Evolutionary conservation across 2,888 invertebrate genomes (phyloP).

Genomic region (Scaptodrosophila latifasciaeformis): DNA sequence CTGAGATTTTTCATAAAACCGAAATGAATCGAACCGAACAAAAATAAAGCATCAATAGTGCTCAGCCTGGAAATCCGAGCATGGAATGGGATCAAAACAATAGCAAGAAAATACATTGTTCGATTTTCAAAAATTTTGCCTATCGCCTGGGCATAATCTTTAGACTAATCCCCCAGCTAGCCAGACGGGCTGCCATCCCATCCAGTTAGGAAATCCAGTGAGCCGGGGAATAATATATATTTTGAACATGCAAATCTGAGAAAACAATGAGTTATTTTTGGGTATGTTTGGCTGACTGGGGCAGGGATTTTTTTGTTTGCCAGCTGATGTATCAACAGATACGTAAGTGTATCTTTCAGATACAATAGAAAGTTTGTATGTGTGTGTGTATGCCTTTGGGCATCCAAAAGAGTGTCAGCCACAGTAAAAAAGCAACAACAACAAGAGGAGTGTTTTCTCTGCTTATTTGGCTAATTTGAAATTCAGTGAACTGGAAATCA

Average conservation of each 20-base stretch:
- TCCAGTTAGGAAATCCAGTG: too few species aligned
- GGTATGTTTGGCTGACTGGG: too few species aligned
- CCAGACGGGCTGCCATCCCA: conserved; percentile 1
- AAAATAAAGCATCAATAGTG: neutral
- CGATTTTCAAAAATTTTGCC: conserved; percentile 10
- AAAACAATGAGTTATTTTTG: conserved; percentile 49
- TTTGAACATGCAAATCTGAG: conserved; percentile 50
- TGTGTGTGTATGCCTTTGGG: conserved; percentile 19
- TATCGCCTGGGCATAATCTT: conserved; percentile 42
- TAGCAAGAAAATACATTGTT: conserved; percentile 16
- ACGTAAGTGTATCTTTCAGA: neutral
- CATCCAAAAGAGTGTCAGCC: conserved; percentile 5
- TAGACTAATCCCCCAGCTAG: conserved; percentile 45
- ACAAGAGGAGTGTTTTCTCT: conserved; percentile 12
- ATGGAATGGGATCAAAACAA: conserved; percentile 27
- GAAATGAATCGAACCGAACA: neutral
- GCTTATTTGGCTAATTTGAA: conserved; percentile 50
- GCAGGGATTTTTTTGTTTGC: too few species aligned
- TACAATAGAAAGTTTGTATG: too few species aligned
- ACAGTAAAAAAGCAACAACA: conserved; percentile 14
- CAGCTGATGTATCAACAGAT: neutral
- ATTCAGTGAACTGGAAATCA: conserved; percentile 54
- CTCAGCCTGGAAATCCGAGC: too few species aligned
- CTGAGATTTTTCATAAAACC: conserved; percentile 29
- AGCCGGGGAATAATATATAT: too few species aligned